Base-by-base conservation (phyloP, 92 coral and sea anemone species). In the Phenganax subtilis region DNA sequence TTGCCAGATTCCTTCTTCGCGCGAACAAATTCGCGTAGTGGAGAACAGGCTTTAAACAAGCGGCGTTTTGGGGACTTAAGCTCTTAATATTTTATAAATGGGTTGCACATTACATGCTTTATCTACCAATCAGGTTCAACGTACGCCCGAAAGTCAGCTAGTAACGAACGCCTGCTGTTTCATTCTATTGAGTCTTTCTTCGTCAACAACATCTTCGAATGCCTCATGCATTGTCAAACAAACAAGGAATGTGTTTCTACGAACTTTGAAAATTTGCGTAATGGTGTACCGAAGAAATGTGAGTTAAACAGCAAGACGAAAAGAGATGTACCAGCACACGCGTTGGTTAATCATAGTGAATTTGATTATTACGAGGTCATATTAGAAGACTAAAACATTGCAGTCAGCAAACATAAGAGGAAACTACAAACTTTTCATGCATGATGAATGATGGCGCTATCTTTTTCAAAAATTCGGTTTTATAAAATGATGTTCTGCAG, bases 311-410 rank as follows among this genome's bases (percentile, higher is more conserved):
- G 58, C 20, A 14, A 47, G 31, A 47, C 20, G 25, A 37, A 51
- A 30, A 44, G 56, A 9, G n/a, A 77, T 1, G 16, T 6, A 10
- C 57, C 71, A 10, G 2, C 9, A 0, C 37, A 68, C 14, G 31
- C 37, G 51, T 6, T 59, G 67, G 54, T 8, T 10, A 28, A 10
- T 0, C 12, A 64, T 55, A 54, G 62, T 6, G n/a, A 58, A 10
- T 77, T 29, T 62, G 66, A 37, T 64, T 59, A 59, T 64, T 77
- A 77, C 54, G 47, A 58, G 3, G 59, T 77, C 28, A 60, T 77
- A 37, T 37, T 37, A 5, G 5, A 1, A 5, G 47, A 37, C 3
- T 37, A 37, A 5, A 37, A 37, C 47, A 1, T 37, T 37, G 47
- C 47, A 5, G 47, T 37, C 47, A 5, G 47, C 47, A 5, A 37